Base-by-base conservation (phyloP, 2,888 invertebrate species). In the Tipula lateralis region DNA sequence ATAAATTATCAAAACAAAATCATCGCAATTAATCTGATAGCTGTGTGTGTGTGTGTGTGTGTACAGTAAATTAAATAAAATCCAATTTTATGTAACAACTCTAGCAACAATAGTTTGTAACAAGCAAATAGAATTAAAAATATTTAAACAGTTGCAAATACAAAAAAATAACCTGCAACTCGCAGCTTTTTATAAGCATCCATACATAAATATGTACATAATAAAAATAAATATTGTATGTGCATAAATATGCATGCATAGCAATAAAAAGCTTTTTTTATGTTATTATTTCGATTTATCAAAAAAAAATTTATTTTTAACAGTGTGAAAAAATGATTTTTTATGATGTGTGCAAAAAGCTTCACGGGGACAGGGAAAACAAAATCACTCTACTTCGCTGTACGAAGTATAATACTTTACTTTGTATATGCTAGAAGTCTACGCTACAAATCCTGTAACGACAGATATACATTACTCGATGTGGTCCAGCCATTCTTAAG, bases 41-140 rank as follows among this genome's bases (percentile, higher is more conserved):
- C 66, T 24, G 24, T 16, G 16, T n/a, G n/a, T n/a, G n/a, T n/a
- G n/a, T n/a, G n/a, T n/a, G n/a, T n/a, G n/a, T n/a, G n/a, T 66
- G 24, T 24, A 66, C 66, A 66, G 66, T 66, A 66, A 66, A 66
- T 66, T 66, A 66, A 66, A 66, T 66, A 66, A 66, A 66, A 66
- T 66, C 66, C 66, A 66, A 66, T 66, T 66, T 19, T 66, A n/a
- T 44, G 16, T 24, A 24, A 24, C 19, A 66, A 66, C 66, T 66
- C 9, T 24, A 66, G 9, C 24, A n/a, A n/a, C n/a, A 24, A 66
- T 24, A 12, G 9, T 44, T 44, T 50, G 19, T 50, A 50, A 16
- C 44, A 50, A 50, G 16, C 44, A 50, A 50, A 50, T 6, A 16
- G 44, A 5, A 16, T 4, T 13, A 24, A 66, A 66, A 19, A 24